Base-by-base conservation (phyloP, 2,797 vertebrate species). In the Crocodylus rhombifer region DNA sequence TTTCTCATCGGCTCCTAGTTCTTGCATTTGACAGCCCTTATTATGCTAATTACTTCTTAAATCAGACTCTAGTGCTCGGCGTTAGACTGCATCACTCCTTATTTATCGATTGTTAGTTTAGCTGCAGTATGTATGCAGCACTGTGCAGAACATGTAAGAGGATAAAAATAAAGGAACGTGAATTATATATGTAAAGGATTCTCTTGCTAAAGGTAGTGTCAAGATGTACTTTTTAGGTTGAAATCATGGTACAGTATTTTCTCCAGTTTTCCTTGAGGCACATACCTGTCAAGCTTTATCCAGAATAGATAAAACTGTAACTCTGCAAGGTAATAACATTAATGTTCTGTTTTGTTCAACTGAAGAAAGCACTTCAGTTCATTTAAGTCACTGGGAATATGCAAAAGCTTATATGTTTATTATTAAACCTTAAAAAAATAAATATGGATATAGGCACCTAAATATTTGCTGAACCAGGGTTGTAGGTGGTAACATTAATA, bases 21-120 rank as follows among this genome's bases (percentile, higher is more conserved):
- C 61, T 62, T 62, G 61, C 61, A 62, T 62, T 56, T 64, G 67
- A 33, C 28, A 63, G 21, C 74, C 60, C 25, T 83, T 81, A 28
- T 12, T 60, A 69, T 28, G 18, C 21, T 4, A 10, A 14, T 51
- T 18, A 11, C 5, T 60, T 71, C 58, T 69, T 55, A 42, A 58
- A 64, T 12, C 17, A 6, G 15, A n/a, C 1, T 3, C 60, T 77
- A 51, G 1, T 18, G 71, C 42, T 12, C 80, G 7, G 1, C 17
- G 5, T 23, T 67, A 61, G 30, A 12, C 18, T 0, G 0, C 33
- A 12, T 58, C 0, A 0, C 69, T 76, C 21, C 51, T 14, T 51
- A 51, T 36, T 2, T 55, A 2, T 80, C 67, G 56, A 18, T 15
- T 71, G 6, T 14, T 76, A 1, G 11, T 7, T 28, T 86, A 86